Base-by-base conservation (phyloP, 1,140 invertebrate species). In the Drosophila truncata region DNA sequence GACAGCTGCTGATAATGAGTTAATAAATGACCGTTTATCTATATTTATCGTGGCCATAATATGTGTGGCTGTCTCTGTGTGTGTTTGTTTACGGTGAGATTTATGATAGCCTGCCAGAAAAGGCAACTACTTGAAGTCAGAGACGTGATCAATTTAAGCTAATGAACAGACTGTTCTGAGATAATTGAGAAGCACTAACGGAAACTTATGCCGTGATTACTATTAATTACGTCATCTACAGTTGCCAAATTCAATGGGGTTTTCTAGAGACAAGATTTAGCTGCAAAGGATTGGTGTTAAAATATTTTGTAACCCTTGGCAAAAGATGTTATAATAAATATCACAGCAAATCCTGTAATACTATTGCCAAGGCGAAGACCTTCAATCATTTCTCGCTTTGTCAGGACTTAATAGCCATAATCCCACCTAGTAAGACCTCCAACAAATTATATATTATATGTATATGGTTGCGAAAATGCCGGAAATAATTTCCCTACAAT, bases 11-110 rank as follows among this genome's bases (percentile, higher is more conserved):
- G 81, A 88, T 88, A 88, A 88, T 88, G 80, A 88, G 84, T 80
- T 90, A 88, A 88, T 90, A 88, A 88, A 88, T 88, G 84, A 84
- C 58, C 72, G 77, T 75, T 88, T 78, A 78, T 67, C 77, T 80
- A 80, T 78, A 80, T 87, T 77, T 86, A 88, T 86, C 73, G 57
- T 61, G 55, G 27, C 23, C 41, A 39, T 31, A 27, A 52, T 67
- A 35, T 39, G 35, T 20, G 23, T 14, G 2, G 27, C 14, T 44
- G 20, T 37, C 14, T 44, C 16, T 42, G 14, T 35, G 18, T 18
- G 5, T 52, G 27, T 47, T n/a, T 54, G n/a, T 44, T 16, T 31
- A 8, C 31, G 35, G 39, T 4, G 49, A 82, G 72, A 87, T 88
- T 84, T 83, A 82, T 80, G 83, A 69, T 67, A 18, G 66, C 37